Percentiles rank a stretch among this genome's conserved stretches.
phyloP scores from a whole-genome alignment of 2,888 invertebrate genomes.

The Rotaria magnacalcarata region DNA sequence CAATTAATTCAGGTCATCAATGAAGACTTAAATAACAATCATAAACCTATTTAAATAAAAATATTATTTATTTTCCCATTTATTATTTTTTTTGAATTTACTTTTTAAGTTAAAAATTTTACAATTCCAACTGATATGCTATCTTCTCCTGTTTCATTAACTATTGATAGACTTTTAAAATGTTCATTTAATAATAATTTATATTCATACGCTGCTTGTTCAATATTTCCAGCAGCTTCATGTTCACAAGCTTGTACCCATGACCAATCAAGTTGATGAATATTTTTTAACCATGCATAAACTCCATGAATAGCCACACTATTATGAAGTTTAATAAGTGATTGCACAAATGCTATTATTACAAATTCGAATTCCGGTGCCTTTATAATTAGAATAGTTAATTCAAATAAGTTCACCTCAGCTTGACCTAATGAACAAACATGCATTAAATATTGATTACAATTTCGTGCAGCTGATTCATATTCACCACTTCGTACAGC shows the following conservation, averaged over 20 bases:
- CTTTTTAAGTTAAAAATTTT: slow-evolving; percentile 41
- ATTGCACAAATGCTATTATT: slow-evolving; percentile 71
- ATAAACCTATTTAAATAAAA: slow-evolving; percentile 36
- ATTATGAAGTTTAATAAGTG: slow-evolving; percentile 73
- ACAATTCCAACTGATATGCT: not conserved
- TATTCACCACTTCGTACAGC: slow-evolving; percentile 78
- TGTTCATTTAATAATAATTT: not conserved
- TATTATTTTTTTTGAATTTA: not conserved
- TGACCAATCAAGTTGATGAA: slow-evolving; percentile 65
- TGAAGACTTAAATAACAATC: slow-evolving; percentile 44
- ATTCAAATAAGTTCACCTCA: slow-evolving; percentile 23
- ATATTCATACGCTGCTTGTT: slow-evolving; percentile 35
- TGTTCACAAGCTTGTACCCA: slow-evolving; percentile 82
- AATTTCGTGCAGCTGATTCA: slow-evolving; percentile 76
- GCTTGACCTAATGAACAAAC: slow-evolving; percentile 38
- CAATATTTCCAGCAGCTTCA: slow-evolving; percentile 70
- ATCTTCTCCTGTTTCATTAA: not conserved
- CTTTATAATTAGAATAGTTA: slow-evolving; percentile 50
- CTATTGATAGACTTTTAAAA: no score
- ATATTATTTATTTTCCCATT: not conserved
- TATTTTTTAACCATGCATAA: slow-evolving; percentile 74
- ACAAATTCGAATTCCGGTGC: slow-evolving; percentile 70
- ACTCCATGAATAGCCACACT: slow-evolving; percentile 76
- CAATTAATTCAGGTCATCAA: slow-evolving; percentile 39
- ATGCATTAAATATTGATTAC: slow-evolving; percentile 63